These are phyloP conservation scores for Vipera ursinii DNA, from an alignment of 2,797 vertebrate species.

Conservation along the genomic window DNA sequence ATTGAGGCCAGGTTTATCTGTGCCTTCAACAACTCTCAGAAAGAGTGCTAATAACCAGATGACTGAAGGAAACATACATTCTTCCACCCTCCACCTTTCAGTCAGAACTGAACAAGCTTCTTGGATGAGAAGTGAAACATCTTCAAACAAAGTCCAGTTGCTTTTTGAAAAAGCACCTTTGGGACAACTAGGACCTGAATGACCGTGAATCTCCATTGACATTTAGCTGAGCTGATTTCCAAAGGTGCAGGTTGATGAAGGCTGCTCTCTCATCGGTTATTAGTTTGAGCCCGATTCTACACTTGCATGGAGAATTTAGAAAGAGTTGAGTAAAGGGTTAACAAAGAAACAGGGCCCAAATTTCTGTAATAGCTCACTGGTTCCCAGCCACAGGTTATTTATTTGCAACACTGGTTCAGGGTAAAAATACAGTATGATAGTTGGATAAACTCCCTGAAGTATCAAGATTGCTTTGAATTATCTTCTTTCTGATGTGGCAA, in stretches of 20 bases:
- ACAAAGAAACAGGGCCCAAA: not conserved
- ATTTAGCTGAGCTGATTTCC: not conserved
- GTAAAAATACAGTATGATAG: not conserved
- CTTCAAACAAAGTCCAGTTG: not conserved
- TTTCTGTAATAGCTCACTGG: not conserved
- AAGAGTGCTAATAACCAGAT: not conserved
- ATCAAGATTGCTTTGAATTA: not conserved
- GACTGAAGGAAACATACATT: not conserved
- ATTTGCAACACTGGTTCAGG: not conserved
- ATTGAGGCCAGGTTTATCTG: not conserved
- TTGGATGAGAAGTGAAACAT: not conserved
- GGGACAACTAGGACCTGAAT: not conserved
- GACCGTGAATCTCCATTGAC: not conserved
- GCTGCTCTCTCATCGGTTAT: not conserved
- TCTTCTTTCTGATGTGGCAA: not conserved
- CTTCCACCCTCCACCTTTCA: not conserved
- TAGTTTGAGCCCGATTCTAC: not conserved
- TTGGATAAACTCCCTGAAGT: not conserved
- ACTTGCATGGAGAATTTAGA: not conserved
- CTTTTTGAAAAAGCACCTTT: not conserved
- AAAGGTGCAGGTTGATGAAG: not conserved
- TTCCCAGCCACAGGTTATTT: not conserved
- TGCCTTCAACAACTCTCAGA: not conserved
- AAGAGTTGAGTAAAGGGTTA: not conserved
- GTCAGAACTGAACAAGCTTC: not conserved